Evolutionary conservation across 2,888 invertebrate species (phyloP).

Genomic region (Amphimallon solstitiale): DNA sequence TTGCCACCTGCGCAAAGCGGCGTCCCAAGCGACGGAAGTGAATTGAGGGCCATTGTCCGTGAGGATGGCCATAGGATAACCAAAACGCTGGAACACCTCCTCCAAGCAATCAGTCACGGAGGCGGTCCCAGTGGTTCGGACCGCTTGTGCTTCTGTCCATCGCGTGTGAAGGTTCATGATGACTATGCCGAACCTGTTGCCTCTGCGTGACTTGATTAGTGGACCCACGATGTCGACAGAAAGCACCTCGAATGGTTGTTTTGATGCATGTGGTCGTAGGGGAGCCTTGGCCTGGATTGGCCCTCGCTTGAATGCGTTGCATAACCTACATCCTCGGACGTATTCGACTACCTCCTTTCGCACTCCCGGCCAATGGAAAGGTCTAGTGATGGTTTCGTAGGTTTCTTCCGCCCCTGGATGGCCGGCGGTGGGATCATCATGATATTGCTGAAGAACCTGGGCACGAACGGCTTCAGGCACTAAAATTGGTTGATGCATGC

Average conservation of each 20-base stretch:
- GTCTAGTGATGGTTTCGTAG: constrained; percentile 6
- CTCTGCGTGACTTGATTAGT: constrained; percentile 26
- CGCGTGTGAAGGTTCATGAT: constrained; percentile 44
- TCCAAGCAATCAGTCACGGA: too few species aligned
- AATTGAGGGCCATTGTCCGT: constrained; percentile 40
- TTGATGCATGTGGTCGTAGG: constrained; percentile 31
- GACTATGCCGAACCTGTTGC: constrained; percentile 42
- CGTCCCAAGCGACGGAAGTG: too few species aligned
- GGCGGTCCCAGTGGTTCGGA: too few species aligned
- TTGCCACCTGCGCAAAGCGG: too few species aligned
- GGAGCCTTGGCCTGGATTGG: too few species aligned
- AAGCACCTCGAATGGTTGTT: constrained; percentile 35
- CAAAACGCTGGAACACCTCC: constrained; percentile 39
- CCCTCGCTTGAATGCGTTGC: constrained; percentile 23
- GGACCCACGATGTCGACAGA: constrained; percentile 40
- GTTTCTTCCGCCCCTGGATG: constrained; percentile 40
- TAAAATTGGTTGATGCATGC: too few species aligned
- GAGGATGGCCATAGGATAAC: constrained; percentile 35
- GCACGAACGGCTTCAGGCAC: too few species aligned
- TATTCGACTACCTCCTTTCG: too few species aligned
- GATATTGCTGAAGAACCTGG: constrained; percentile 8
- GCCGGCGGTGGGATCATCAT: constrained; percentile 28
- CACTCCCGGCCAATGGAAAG: constrained; percentile 29
- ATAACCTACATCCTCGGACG: not conserved
- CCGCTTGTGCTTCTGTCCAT: too few species aligned